phyloP scores from a whole-genome alignment of 2,113 vertebrate genomes.

The Silurus meridionalis region DNA sequence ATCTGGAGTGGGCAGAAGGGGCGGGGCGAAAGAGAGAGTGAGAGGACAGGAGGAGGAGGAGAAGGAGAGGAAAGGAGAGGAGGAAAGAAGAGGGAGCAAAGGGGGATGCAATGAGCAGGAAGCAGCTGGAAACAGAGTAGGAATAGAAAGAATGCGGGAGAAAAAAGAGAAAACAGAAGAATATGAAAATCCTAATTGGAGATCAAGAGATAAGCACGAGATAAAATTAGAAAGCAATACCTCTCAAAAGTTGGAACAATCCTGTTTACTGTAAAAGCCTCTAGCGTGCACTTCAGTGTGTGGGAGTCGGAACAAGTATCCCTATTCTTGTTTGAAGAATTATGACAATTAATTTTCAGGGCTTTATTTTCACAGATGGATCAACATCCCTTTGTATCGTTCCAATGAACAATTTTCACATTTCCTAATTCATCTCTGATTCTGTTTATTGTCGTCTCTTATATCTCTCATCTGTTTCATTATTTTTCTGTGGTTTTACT shows the following conservation, averaged over 20 bases:
- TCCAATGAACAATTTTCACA: slow-evolving; percentile 39
- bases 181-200: not conserved
- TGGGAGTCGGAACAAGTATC: slow-evolving; percentile 5
- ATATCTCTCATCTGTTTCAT: not conserved
- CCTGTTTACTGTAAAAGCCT: slow-evolving; percentile 3
- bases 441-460: slow-evolving; percentile 40
- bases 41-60: slow-evolving; percentile 20
- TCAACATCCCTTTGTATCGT: slow-evolving; percentile 38
- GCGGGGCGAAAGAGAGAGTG: slow-evolving; percentile 58
- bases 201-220: slow-evolving; percentile 8
- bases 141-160: slow-evolving; percentile 11
- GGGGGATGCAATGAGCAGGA: not conserved
- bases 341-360: slow-evolving; percentile 17
- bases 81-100: not conserved
- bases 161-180: not conserved
- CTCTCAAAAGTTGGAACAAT: slow-evolving; percentile 10
- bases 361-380: slow-evolving; percentile 25
- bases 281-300: slow-evolving; percentile 6
- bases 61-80: not conserved
- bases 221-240: slow-evolving; percentile 28
- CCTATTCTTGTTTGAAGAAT: slow-evolving; percentile 16
- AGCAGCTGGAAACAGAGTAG: not conserved
- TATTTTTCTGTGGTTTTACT: slow-evolving; percentile 44
- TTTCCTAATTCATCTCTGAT: slow-evolving; percentile 21
- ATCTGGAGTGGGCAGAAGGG: slow-evolving; percentile 70